phyloP scores from a whole-genome alignment of 2,888 invertebrate genomes.

The Auanema sp. region DNA sequence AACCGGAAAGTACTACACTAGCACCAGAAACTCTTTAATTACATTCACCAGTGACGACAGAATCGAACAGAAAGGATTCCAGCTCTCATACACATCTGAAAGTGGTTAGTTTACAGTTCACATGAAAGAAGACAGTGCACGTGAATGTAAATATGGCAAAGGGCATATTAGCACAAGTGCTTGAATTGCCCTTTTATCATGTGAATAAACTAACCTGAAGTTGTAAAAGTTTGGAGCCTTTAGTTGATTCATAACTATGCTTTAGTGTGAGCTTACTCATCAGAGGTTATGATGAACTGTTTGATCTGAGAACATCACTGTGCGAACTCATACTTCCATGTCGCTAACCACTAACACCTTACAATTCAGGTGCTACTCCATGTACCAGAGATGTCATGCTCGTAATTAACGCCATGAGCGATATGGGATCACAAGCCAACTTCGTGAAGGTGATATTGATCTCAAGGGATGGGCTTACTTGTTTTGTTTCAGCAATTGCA shows the following conservation, averaged over 20 bases:
- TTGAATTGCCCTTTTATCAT: neutral
- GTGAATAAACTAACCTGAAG: neutral
- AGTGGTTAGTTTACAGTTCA: constrained; percentile 22
- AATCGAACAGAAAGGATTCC: constrained; percentile 41
- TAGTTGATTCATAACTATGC: no score
- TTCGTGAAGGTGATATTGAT: constrained; percentile 26
- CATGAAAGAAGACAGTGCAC: no score
- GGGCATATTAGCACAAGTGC: neutral
- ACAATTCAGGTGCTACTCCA: constrained; percentile 36
- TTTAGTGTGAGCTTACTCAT: no score
- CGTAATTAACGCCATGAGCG: constrained; percentile 39
- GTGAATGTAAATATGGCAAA: no score
- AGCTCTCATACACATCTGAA: constrained; percentile 37
- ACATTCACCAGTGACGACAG: constrained; percentile 38
- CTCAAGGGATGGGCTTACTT: neutral
- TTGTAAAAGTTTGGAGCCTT: no score
- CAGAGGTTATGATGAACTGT: no score
- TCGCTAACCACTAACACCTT: no score
- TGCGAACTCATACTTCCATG: no score
- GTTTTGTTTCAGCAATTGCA: constrained; percentile 27
- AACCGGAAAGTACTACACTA: constrained; percentile 34
- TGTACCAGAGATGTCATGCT: constrained; percentile 49
- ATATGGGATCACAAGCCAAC: constrained; percentile 37
- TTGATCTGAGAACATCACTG: no score
- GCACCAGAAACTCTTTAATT: constrained; percentile 36